Base-by-base conservation (phyloP, 2,888 invertebrate genomes). In the Acanthosepion esculentum region DNA sequence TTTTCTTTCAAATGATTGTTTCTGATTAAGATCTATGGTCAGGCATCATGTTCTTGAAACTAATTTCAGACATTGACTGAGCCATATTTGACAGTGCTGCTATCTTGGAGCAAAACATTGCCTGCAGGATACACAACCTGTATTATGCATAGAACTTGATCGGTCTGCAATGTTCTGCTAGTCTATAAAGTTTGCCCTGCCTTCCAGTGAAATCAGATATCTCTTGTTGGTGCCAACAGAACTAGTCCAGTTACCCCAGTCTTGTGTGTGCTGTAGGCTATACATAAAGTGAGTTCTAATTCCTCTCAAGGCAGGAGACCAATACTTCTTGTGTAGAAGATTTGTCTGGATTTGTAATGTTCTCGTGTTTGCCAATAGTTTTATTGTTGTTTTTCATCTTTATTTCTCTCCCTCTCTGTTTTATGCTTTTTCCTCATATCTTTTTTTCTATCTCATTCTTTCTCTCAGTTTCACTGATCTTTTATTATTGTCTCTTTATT, bases 141-240 rank as follows among this genome's bases (percentile, higher is more conserved):
- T 78, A 78, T 78, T n/a, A 78, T 78, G n/a, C 29, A 78, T n/a
- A n/a, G 78, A n/a, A 78, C 29, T 78, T 78, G 78, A n/a, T 78
- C 78, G 15, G 78, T n/a, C 78, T 59, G 59, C 20, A 59, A 59
- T 59, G 59, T 59, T 59, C 59, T 59, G 20, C 20, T 59, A 59
- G 59, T 59, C 59, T 59, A 59, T 59, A 59, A 59, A 59, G 59
- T 59, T 59, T 59, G 59, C 59, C 23, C 59, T 59, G 59, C 59
- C 59, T 78, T 78, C 78, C 10, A 78, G 78, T 78, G 78, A n/a
- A n/a, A 78, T 78, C 78, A 78, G 78, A 78, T 78, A 78, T 78
- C 78, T 78, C 78, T n/a, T 78, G 78, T n/a, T 78, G 78, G n/a
- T 78, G 78, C 78, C n/a, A 78, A 78, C n/a, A n/a, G 78, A 78